Percentiles rank a stretch among this genome's conserved stretches.
Evolutionary conservation across 2,888 invertebrate genomes (phyloP).

Genomic region (Cartodere bifasciata): DNA sequence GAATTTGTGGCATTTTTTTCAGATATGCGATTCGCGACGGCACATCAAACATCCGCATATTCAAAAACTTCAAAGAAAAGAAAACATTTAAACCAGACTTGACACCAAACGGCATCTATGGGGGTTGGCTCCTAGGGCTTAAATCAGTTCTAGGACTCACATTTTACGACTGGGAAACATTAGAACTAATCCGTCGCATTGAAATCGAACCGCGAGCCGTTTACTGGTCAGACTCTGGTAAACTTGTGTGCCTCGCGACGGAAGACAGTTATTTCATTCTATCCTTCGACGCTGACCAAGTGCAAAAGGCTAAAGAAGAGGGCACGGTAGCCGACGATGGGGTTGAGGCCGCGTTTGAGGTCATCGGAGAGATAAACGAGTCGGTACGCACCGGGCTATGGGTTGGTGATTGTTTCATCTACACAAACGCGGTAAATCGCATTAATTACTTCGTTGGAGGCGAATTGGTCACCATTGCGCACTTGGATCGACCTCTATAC

Average conservation of each 20-base stretch:
- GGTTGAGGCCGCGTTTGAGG: slow-evolving; percentile 93
- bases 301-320: slow-evolving; percentile 63
- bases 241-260: slow-evolving; percentile 84
- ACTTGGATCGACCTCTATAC: slow-evolving; percentile 94
- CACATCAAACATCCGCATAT: slow-evolving; percentile 81
- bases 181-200: slow-evolving; percentile 85
- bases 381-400: slow-evolving; percentile 88
- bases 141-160: slow-evolving; percentile 84
- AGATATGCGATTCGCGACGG: too few relatives aligned
- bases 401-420: slow-evolving; percentile 99
- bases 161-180: slow-evolving; percentile 96
- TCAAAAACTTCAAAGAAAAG: slow-evolving; percentile 96
- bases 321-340: slow-evolving; percentile 81
- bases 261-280: slow-evolving; percentile 93
- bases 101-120: slow-evolving; percentile 74
- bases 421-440: slow-evolving; percentile 93
- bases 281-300: slow-evolving; percentile 71
- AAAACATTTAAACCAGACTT: slow-evolving; percentile 94
- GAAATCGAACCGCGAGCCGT: slow-evolving; percentile 92
- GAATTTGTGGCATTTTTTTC: too few relatives aligned
- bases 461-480: slow-evolving; percentile 96
- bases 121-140: slow-evolving; percentile 45
- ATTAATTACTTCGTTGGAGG: slow-evolving; percentile 99
- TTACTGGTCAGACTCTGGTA: slow-evolving; percentile 95
- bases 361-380: slow-evolving; percentile 90